Conservation (phyloP, 2,113 vertebrate species). For the Perca schrenkii region DNA sequence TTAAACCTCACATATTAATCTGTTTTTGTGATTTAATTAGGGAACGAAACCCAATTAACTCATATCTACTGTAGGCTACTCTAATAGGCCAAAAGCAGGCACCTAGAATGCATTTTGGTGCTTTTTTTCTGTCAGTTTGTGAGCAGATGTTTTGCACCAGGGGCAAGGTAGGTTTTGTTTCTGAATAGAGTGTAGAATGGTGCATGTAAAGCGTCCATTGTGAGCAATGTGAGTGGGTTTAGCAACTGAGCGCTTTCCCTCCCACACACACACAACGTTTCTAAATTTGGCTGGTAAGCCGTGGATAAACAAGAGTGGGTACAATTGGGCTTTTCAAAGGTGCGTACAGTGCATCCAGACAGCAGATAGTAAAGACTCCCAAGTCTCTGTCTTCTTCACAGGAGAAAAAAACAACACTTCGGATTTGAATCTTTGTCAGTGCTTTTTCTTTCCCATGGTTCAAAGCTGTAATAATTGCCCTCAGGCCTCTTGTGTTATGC, state of each 20-base stretch:
- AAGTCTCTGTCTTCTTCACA: background rate
- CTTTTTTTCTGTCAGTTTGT: background rate
- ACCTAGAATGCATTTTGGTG: slow-evolving; percentile 7
- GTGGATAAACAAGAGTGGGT: slow-evolving; percentile 35
- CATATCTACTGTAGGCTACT: background rate
- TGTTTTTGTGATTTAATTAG: background rate
- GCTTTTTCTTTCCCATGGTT: slow-evolving; percentile 6
- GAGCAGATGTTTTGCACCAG: slow-evolving; percentile 27
- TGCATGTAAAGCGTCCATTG: slow-evolving; percentile 48
- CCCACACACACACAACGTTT: slow-evolving; percentile 22
- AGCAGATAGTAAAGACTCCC: background rate
- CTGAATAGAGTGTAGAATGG: slow-evolving; percentile 41
- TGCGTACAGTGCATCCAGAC: slow-evolving; percentile 15
- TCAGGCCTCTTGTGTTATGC: background rate
- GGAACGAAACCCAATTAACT: slow-evolving; percentile 4
- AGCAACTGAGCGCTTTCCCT: slow-evolving; percentile 32
- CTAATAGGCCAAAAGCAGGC: background rate
- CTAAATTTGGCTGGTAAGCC: slow-evolving; percentile 34
- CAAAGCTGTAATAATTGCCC: background rate
- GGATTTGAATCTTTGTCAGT: background rate
- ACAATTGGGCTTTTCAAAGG: slow-evolving; percentile 32
- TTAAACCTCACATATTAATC: background rate
- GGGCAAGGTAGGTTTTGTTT: slow-evolving; percentile 10
- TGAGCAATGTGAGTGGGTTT: slow-evolving; percentile 33
- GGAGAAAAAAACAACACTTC: background rate